Evolutionary conservation across 1,140 invertebrate species (phyloP).

Genomic region (Ridgeia piscesae): DNA sequence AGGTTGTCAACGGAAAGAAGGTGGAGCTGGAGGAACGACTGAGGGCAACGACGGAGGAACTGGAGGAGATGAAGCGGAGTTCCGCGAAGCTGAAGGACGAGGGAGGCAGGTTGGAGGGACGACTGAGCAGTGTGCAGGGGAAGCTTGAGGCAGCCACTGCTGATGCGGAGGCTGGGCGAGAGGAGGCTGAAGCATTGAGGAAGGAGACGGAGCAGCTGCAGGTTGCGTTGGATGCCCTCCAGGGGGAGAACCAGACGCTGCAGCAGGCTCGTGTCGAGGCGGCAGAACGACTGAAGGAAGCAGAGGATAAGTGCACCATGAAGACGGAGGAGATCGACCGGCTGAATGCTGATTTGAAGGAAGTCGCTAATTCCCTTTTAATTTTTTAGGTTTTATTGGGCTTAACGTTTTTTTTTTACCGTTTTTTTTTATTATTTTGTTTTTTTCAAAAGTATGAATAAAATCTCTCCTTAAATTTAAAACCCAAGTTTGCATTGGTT

Average conservation of each 20-base stretch:
- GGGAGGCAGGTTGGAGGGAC: background rate
- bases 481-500: too few species aligned
- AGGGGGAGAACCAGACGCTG: background rate
- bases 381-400: too few species aligned
- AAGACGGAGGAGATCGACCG: background rate
- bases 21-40: background rate
- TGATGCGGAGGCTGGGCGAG: background rate
- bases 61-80: background rate
- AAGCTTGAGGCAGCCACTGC: background rate
- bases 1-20: background rate
- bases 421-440: too few species aligned
- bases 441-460: too few species aligned
- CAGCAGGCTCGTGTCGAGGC: background rate
- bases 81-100: background rate
- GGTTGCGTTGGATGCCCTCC: background rate
- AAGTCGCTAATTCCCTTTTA: slow-evolving; percentile 5
- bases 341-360: background rate
- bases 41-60: background rate
- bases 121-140: background rate
- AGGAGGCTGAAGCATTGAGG: background rate
- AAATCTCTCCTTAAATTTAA: too few species aligned
- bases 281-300: background rate
- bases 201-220: background rate
- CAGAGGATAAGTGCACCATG: background rate
- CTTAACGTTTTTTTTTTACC: too few species aligned